A percentile compares a stretch with the other conserved stretches of the same genome.
phyloP scores from a whole-genome alignment of 2,113 vertebrate genomes.

The Tachysurus vachellii region DNA sequence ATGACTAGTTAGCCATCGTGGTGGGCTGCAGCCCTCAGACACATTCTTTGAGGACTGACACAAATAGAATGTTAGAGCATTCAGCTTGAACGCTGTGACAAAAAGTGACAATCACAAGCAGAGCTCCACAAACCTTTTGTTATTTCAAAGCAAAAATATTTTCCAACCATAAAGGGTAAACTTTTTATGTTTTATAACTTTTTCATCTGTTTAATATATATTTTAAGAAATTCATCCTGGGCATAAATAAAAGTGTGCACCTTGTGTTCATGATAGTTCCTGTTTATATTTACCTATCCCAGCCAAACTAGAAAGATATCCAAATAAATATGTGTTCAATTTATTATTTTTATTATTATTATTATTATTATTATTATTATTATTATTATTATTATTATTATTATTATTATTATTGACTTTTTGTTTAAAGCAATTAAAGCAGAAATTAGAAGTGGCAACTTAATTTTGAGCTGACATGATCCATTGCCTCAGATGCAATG shows the following conservation, averaged over 20 bases:
- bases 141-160: constrained; percentile 45
- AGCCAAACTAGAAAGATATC: neutral
- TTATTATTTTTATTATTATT: neutral
- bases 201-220: neutral
- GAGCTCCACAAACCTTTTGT: constrained; percentile 41
- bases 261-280: neutral
- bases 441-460: constrained; percentile 12
- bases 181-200: neutral
- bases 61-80: constrained; percentile 58
- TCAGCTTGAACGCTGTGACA: constrained; percentile 56
- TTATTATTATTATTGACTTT: too few species aligned
- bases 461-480: constrained; percentile 42
- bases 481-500: constrained; percentile 50
- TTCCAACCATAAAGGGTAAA: neutral
- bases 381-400: too few species aligned
- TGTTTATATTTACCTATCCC: neutral
- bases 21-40: constrained; percentile 48
- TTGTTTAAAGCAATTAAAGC: constrained; percentile 38
- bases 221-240: too few species aligned
- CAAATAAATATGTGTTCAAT: constrained; percentile 37
- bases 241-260: neutral
- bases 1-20: constrained; percentile 59
- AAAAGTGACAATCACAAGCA: constrained; percentile 50
- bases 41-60: constrained; percentile 56
- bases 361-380: too few species aligned